phyloP scores from a whole-genome alignment of 2,888 invertebrate genomes.

The Andrena minutula region DNA sequence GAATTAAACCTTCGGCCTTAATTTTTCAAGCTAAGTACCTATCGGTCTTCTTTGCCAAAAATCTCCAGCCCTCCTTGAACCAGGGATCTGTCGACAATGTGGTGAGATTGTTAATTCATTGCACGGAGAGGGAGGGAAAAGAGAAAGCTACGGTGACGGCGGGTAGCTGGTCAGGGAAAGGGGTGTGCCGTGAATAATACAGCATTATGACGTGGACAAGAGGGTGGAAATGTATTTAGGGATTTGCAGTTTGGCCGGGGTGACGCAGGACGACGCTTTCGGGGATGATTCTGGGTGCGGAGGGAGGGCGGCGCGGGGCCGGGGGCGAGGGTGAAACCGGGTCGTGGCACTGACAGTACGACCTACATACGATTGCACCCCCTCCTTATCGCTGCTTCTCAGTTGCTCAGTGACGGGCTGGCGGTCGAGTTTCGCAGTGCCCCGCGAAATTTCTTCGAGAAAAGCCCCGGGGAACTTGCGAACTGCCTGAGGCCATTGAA shows the following conservation, averaged over 20 bases:
- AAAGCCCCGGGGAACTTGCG: slow-evolving; percentile 16
- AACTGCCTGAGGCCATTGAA: slow-evolving; percentile 15
- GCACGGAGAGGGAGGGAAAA: neutral
- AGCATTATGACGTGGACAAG: slow-evolving; percentile 31
- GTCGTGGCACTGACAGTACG: slow-evolving; percentile 82
- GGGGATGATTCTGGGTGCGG: slow-evolving; percentile 56
- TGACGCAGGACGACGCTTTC: slow-evolving; percentile 55
- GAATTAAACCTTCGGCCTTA: too few species aligned
- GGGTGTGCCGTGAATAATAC: slow-evolving; percentile 45
- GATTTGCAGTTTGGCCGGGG: slow-evolving; percentile 51
- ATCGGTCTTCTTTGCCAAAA: too few species aligned
- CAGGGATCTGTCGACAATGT: neutral
- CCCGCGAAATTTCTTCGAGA: slow-evolving; percentile 17
- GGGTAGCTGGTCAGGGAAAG: slow-evolving; percentile 12
- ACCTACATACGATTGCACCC: slow-evolving; percentile 78
- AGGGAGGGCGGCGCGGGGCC: slow-evolving; percentile 29
- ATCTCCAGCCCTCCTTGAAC: neutral
- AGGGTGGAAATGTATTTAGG: slow-evolving; percentile 56
- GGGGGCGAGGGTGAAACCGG: slow-evolving; percentile 70
- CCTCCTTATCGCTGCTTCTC: slow-evolving; percentile 47
- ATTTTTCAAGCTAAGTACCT: too few species aligned
- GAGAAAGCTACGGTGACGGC: neutral
- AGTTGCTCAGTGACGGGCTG: slow-evolving; percentile 54
- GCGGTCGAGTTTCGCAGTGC: slow-evolving; percentile 21
- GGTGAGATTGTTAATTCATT: slow-evolving; percentile 8